Conservation (phyloP, 1,140 invertebrate species). For the Drosophila biarmipes region DNA sequence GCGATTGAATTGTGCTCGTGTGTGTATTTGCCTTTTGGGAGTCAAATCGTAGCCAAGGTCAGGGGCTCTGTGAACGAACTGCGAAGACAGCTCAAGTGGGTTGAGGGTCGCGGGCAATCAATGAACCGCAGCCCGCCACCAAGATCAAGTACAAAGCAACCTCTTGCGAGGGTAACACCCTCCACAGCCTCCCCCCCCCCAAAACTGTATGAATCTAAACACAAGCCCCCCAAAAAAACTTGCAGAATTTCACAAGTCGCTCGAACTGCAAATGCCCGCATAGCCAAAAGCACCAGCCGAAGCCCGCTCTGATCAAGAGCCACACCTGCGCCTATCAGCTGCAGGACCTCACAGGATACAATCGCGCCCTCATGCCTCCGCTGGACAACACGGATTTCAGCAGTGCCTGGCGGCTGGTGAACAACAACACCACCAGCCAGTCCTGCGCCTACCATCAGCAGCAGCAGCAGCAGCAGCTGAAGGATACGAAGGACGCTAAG, state of each 20-base stretch:
- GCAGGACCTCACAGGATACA: constrained; percentile 68
- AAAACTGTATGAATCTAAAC: background rate
- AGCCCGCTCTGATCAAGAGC: constrained; percentile 70
- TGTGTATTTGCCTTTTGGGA: constrained; percentile 18
- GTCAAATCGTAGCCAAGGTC: constrained; percentile 75
- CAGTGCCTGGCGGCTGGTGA: constrained; percentile 64
- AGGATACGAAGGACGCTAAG: constrained; percentile 24
- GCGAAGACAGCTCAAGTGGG: constrained; percentile 41
- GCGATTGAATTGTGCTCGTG: constrained; percentile 20
- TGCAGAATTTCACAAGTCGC: constrained; percentile 80
- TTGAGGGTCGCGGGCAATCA: constrained; percentile 67
- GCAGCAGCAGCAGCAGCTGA: too few species aligned
- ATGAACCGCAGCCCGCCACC: constrained; percentile 48
- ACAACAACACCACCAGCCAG: constrained; percentile 58
- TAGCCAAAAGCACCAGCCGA: constrained; percentile 56
- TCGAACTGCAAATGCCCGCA: constrained; percentile 72
- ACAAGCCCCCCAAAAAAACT: constrained; percentile 19
- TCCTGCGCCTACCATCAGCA: constrained; percentile 62
- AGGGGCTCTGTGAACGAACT: constrained; percentile 80
- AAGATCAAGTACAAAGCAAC: constrained; percentile 72
- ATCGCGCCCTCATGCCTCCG: constrained; percentile 70
- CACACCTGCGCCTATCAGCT: constrained; percentile 74
- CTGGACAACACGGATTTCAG: constrained; percentile 70
- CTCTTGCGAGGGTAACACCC: constrained; percentile 6
- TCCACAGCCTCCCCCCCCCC: too few species aligned